Conservation (phyloP, 2,113 vertebrate genomes). For the Australoheros scitulus region DNA sequence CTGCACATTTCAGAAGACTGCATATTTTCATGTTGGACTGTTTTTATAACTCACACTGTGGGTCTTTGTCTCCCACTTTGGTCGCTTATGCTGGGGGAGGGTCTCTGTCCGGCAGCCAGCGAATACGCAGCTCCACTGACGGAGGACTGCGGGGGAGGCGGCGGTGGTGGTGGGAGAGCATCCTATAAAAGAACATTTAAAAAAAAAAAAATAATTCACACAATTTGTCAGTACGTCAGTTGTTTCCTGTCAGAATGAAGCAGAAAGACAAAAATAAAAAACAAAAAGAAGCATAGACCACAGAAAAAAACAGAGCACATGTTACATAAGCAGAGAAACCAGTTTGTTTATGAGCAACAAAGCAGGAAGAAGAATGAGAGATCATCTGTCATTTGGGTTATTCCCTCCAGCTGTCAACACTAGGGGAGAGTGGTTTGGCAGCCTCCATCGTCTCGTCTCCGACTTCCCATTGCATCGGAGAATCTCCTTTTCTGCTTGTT, state of each 20-base stretch:
- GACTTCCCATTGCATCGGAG: constrained; percentile 26
- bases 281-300: background rate
- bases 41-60: constrained; percentile 90
- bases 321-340: constrained; percentile 49
- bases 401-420: constrained; percentile 50
- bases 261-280: background rate
- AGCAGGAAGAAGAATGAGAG: constrained; percentile 40
- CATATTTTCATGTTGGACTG: constrained; percentile 51
- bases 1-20: constrained; percentile 55
- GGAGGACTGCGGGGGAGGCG: constrained; percentile 89
- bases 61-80: constrained; percentile 90
- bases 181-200: constrained; percentile 65
- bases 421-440: constrained; percentile 60
- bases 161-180: constrained; percentile 82
- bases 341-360: constrained; percentile 57
- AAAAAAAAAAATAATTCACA: background rate
- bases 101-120: constrained; percentile 82
- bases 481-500: constrained; percentile 64
- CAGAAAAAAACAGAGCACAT: constrained; percentile 21
- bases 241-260: background rate
- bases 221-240: background rate
- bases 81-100: constrained; percentile 82
- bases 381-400: constrained; percentile 58
- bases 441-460: constrained; percentile 24
- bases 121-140: constrained; percentile 80